These are phyloP conservation scores for Drosophila vallismaia DNA, from an alignment of 2,888 invertebrate genomes.

Conservation along the genomic window DNA sequence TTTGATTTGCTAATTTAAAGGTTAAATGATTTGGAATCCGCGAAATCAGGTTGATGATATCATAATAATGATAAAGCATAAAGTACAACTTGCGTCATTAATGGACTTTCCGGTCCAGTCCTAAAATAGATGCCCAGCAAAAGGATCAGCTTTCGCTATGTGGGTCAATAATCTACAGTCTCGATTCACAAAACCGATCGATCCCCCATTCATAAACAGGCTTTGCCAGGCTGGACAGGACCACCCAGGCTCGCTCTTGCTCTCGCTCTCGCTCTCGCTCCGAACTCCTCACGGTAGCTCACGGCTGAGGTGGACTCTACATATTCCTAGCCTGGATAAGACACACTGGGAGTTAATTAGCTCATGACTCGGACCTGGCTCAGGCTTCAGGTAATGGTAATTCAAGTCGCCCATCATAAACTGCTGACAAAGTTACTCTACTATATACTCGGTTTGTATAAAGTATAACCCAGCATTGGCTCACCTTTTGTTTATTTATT, in stretches of 20 bases:
- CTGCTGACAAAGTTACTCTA: conserved; percentile 64
- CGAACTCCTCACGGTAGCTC: conserved; percentile 36
- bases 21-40: conserved; percentile 10
- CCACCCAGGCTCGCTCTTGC: conserved; percentile 36
- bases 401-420: conserved; percentile 68
- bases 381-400: conserved; percentile 50
- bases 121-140: not conserved
- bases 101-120: not conserved
- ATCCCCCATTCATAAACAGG: conserved; percentile 21
- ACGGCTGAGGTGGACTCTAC: conserved; percentile 11
- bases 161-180: conserved; percentile 7
- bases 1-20: conserved; percentile 32
- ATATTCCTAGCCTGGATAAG: not conserved
- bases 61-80: conserved; percentile 14
- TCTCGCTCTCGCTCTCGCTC: not conserved
- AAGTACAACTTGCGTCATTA: not conserved
- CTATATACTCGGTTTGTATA: not conserved
- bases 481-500: not conserved
- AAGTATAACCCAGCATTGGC: not conserved
- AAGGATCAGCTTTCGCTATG: not conserved
- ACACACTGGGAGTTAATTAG: conserved; percentile 41
- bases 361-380: conserved; percentile 4
- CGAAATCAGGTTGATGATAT: conserved; percentile 21
- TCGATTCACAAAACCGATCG: not conserved
- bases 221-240: conserved; percentile 30